phyloP scores from a whole-genome alignment of 1,140 invertebrate genomes.

The Notospermus geniculatus region DNA sequence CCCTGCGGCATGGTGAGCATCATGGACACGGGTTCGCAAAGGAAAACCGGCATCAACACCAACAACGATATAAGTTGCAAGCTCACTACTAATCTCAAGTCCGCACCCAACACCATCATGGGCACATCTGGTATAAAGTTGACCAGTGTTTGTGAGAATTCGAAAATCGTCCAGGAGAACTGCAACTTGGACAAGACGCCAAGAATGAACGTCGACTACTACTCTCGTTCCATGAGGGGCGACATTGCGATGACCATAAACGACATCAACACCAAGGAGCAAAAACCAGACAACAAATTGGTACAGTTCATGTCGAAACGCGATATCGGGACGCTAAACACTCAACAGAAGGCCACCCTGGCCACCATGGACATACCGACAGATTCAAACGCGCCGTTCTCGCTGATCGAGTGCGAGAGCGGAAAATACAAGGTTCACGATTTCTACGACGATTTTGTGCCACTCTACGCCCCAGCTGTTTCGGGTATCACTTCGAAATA shows the following conservation, averaged over 20 bases:
- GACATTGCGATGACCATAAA: slow-evolving; percentile 3
- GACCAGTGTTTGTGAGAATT: slow-evolving; percentile 9
- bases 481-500: slow-evolving; percentile 1
- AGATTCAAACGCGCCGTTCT: slow-evolving; percentile 9
- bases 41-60: slow-evolving; percentile 8
- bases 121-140: slow-evolving; percentile 5
- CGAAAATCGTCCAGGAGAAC: slow-evolving; percentile 6
- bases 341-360: slow-evolving; percentile 8
- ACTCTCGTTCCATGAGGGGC: slow-evolving; percentile 6
- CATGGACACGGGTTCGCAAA: slow-evolving; percentile 4
- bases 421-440: slow-evolving; percentile 8
- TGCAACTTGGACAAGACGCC: slow-evolving; percentile 5
- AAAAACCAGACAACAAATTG: slow-evolving; percentile 1
- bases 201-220: slow-evolving; percentile 11
- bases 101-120: not conserved
- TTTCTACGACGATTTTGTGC: slow-evolving; percentile 7
- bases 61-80: slow-evolving; percentile 8
- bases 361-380: slow-evolving; percentile 10
- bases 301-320: slow-evolving; percentile 4
- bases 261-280: slow-evolving; percentile 6
- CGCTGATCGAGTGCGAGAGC: slow-evolving; percentile 9
- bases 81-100: slow-evolving; percentile 1
- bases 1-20: slow-evolving; percentile 9
- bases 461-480: not conserved
- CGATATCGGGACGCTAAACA: slow-evolving; percentile 7